These are phyloP conservation scores for Jaculus jaculus DNA, from an alignment of 2,113 vertebrate genomes.

Conservation along the genomic window DNA sequence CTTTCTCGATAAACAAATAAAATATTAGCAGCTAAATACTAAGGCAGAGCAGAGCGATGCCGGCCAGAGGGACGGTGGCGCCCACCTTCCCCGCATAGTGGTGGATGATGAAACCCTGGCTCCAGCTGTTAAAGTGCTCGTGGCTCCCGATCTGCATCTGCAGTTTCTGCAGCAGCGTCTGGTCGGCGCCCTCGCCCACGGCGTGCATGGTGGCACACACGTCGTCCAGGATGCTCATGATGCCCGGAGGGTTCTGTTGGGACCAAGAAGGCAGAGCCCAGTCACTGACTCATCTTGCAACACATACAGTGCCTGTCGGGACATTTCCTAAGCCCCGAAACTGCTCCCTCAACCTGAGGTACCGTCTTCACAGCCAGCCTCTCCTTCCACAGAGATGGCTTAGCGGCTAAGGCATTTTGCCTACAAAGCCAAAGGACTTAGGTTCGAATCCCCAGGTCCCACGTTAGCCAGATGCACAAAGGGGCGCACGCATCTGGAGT, in stretches of 20 bases:
- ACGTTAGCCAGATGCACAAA: no score
- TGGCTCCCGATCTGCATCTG: conserved; percentile 96
- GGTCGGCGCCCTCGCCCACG: conserved; percentile 96
- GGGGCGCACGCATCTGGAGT: no score
- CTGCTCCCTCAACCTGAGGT: background rate
- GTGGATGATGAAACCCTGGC: conserved; percentile 99
- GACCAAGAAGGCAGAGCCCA: background rate
- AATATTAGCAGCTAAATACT: no score
- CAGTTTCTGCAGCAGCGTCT: conserved; percentile 97
- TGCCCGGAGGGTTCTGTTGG: conserved; percentile 94
- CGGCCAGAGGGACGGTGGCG: background rate
- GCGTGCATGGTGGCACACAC: conserved; percentile 99
- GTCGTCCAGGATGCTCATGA: conserved; percentile 98
- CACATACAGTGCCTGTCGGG: accelerated
- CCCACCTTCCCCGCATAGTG: conserved; percentile 98
- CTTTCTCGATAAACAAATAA: no score
- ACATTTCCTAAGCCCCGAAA: background rate
- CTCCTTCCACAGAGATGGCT: background rate
- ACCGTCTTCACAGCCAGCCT: conserved; percentile 13
- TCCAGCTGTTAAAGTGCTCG: conserved; percentile 99
- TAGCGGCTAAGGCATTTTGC: no score
- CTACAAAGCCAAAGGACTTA: no score
- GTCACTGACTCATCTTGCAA: background rate
- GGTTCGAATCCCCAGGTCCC: no score
- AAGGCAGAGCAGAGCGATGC: no score